phyloP scores from a whole-genome alignment of 1,140 invertebrate genomes.

The Magallana angulata region DNA sequence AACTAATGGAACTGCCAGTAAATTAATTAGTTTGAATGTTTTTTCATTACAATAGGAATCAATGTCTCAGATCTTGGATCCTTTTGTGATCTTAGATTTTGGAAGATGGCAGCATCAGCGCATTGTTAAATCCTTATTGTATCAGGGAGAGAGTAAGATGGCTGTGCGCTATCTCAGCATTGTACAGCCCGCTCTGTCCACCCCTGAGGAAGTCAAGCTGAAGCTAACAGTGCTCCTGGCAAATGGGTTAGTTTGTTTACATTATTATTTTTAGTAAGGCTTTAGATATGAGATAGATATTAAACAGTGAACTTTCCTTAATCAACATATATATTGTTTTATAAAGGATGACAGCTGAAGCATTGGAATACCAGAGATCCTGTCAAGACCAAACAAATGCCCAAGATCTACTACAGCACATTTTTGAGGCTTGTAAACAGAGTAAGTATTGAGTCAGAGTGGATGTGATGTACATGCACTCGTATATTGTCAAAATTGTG shows the following conservation, averaged over 20 bases:
- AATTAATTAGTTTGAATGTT: not conserved
- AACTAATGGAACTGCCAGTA: not conserved
- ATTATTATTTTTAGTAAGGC: not conserved
- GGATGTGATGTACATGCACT: not conserved
- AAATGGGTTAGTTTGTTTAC: slow-evolving; percentile 78
- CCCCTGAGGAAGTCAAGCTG: slow-evolving; percentile 81
- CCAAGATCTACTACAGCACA: slow-evolving; percentile 78
- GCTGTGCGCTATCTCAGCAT: slow-evolving; percentile 81
- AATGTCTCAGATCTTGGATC: slow-evolving; percentile 79
- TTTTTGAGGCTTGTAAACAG: slow-evolving; percentile 79
- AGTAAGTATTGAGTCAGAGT: slow-evolving; percentile 67
- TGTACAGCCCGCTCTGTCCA: slow-evolving; percentile 79
- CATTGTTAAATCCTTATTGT: slow-evolving; percentile 82
- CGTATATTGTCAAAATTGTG: slow-evolving; percentile 14
- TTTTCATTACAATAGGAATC: slow-evolving; percentile 70
- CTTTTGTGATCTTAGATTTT: slow-evolving; percentile 80
- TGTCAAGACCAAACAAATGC: slow-evolving; percentile 75
- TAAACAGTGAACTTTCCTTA: too few relatives aligned
- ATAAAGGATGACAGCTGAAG: slow-evolving; percentile 81
- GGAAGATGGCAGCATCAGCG: slow-evolving; percentile 83
- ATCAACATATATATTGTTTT: slow-evolving; percentile 24
- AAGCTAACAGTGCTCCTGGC: slow-evolving; percentile 82
- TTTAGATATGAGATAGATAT: not conserved
- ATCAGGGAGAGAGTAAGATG: slow-evolving; percentile 81
- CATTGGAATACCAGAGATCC: slow-evolving; percentile 81